phyloP scores from a whole-genome alignment of 92 coral and sea anemone genomes.

The Paragorgia papillata region DNA sequence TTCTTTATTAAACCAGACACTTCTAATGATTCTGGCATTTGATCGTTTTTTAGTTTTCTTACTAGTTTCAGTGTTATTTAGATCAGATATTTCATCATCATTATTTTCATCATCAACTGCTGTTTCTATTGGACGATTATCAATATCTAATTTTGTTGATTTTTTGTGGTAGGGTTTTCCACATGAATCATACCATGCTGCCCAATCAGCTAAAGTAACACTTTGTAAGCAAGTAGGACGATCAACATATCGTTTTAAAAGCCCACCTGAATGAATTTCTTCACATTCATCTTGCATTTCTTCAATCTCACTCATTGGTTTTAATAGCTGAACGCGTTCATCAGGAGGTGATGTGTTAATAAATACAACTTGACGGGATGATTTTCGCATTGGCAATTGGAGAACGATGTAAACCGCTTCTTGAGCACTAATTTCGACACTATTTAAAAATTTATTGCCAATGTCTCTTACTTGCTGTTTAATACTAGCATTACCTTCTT shows the following conservation, averaged over 20 bases:
- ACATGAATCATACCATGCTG: constrained; percentile 59
- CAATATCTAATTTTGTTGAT: constrained; percentile 40
- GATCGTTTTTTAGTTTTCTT: too few relatives aligned
- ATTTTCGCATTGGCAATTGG: too few relatives aligned
- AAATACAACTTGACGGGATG: constrained; percentile 50
- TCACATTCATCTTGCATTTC: too few relatives aligned
- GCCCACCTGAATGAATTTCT: too few relatives aligned
- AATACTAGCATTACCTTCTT: constrained; percentile 56
- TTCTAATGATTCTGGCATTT: too few relatives aligned
- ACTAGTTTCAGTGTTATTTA: constrained; percentile 12
- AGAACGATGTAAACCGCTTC: constrained; percentile 56
- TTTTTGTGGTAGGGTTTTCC: constrained; percentile 44
- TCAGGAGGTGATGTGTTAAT: constrained; percentile 46
- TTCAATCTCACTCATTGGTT: too few relatives aligned
- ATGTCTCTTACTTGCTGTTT: constrained; percentile 66
- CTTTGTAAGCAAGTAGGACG: constrained; percentile 40
- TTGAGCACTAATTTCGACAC: constrained; percentile 56
- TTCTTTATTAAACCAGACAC: too few relatives aligned
- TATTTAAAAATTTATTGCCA: constrained; percentile 54
- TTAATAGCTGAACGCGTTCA: too few relatives aligned
- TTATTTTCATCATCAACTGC: constrained; percentile 36
- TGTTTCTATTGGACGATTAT: constrained; percentile 44
- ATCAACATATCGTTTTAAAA: too few relatives aligned
- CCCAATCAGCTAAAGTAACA: constrained; percentile 60
- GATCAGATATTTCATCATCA: constrained; percentile 46